A percentile compares a stretch with the other conserved stretches of the same genome.
These are phyloP conservation scores for Papilio polytes DNA, from an alignment of 1,140 invertebrate genomes.

Conservation along the genomic window DNA sequence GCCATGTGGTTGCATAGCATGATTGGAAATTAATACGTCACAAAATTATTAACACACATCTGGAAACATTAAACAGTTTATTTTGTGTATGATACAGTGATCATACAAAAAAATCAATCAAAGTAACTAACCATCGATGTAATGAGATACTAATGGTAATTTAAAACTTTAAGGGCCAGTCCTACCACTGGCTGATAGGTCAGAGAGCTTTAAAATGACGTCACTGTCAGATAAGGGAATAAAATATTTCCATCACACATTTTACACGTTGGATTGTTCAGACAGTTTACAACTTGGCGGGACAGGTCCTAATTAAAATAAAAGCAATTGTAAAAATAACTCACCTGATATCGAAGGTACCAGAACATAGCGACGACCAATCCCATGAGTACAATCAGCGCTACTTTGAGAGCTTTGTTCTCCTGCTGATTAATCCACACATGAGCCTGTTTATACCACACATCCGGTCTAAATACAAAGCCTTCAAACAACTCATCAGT, in stretches of 20 bases:
- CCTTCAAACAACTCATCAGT: constrained; percentile 73
- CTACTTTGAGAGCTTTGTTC: constrained; percentile 88
- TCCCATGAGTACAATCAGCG: constrained; percentile 86
- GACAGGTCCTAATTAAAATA: too few relatives aligned
- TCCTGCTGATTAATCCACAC: constrained; percentile 88
- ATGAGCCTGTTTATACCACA: constrained; percentile 78
- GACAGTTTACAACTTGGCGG: too few relatives aligned
- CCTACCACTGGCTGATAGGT: too few relatives aligned
- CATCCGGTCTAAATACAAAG: constrained; percentile 65
- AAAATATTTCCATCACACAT: too few relatives aligned
- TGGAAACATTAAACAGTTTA: not conserved
- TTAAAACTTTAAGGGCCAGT: too few relatives aligned
- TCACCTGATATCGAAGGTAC: constrained; percentile 87
- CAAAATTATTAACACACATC: not conserved
- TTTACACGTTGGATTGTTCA: too few relatives aligned
- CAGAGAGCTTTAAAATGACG: too few relatives aligned
- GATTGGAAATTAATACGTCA: not conserved
- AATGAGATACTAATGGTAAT: too few relatives aligned
- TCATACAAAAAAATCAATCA: not conserved
- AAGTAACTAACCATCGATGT: not conserved
- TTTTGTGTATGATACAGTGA: not conserved
- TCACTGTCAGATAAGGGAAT: too few relatives aligned
- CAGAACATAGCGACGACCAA: constrained; percentile 88
- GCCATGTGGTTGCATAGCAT: not conserved
- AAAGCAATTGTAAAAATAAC: constrained; percentile 34